Evolutionary conservation across 2,888 invertebrate species (phyloP).

Genomic region (Heliconius charithonia): DNA sequence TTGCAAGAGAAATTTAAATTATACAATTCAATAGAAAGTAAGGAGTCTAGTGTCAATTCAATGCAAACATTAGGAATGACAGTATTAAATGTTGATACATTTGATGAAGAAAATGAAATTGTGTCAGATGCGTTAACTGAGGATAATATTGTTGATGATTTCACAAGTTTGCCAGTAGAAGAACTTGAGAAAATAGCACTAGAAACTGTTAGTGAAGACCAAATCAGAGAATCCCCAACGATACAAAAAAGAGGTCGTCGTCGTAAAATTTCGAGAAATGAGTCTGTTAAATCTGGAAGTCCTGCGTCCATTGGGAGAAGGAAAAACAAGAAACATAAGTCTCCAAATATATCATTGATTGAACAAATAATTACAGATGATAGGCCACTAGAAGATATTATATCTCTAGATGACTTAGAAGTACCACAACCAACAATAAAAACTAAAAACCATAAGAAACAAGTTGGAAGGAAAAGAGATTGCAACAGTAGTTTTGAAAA

Average conservation of each 20-base stretch:
- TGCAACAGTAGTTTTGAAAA: constrained; percentile 51
- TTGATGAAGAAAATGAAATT: constrained; percentile 50
- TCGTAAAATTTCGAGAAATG: constrained; percentile 54
- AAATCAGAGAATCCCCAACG: constrained; percentile 46
- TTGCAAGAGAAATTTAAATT: constrained; percentile 84
- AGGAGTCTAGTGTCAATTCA: constrained; percentile 57
- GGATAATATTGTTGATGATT: constrained; percentile 70
- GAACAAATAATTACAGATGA: constrained; percentile 77
- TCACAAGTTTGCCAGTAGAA: constrained; percentile 72
- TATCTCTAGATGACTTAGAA: constrained; percentile 72
- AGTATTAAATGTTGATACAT: constrained; percentile 66
- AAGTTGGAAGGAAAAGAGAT: constrained; percentile 52
- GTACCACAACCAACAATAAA: constrained; percentile 53
- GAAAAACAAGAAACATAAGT: constrained; percentile 57
- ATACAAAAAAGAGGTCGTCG: constrained; percentile 54
- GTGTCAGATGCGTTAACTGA: constrained; percentile 52
- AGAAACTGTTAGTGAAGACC: constrained; percentile 58
- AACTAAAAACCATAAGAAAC: constrained; percentile 52
- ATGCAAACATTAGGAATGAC: constrained; percentile 74
- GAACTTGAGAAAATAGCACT: constrained; percentile 74
- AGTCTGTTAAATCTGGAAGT: constrained; percentile 59
- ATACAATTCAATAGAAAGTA: constrained; percentile 79
- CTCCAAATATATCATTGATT: constrained; percentile 74
- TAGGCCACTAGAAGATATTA: constrained; percentile 73
- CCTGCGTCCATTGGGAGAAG: constrained; percentile 54